Conservation (phyloP, 2,888 invertebrate species). For the Galerucella nymphaeae region DNA sequence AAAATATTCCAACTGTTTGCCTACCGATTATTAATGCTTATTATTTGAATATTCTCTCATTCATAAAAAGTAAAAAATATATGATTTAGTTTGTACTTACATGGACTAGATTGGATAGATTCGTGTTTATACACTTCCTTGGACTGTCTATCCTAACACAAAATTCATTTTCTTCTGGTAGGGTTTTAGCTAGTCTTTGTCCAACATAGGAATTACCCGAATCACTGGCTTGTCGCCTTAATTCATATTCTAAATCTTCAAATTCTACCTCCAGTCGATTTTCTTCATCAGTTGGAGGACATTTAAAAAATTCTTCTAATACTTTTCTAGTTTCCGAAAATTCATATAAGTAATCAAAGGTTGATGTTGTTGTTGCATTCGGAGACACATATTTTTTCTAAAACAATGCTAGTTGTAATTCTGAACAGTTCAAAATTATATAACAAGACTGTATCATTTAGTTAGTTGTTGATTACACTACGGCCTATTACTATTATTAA, state of each 20-base stretch:
- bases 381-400: slow-evolving; percentile 48
- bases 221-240: slow-evolving; percentile 73
- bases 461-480: no score
- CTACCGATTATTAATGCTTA: no score
- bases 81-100: no score
- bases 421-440: no score
- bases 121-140: slow-evolving; percentile 69
- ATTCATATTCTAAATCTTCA: slow-evolving; percentile 81
- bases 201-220: slow-evolving; percentile 82
- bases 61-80: no score
- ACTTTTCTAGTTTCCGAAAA: slow-evolving; percentile 94
- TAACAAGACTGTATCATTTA: no score
- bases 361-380: slow-evolving; percentile 66
- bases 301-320: slow-evolving; percentile 91
- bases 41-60: no score
- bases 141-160: slow-evolving; percentile 69
- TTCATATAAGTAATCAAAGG: slow-evolving; percentile 91
- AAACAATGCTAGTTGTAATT: slow-evolving; percentile 16
- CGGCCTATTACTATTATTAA: no score
- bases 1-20: no score
- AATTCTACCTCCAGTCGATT: slow-evolving; percentile 69
- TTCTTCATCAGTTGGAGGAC: slow-evolving; percentile 75
- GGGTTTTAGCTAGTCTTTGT: slow-evolving; percentile 75
- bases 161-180: slow-evolving; percentile 63
- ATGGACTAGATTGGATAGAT: slow-evolving; percentile 68